Evolutionary conservation across 1,140 invertebrate genomes (phyloP), one percentile per base, ranked within the genome.

Genomic region (Pseudachorutes palmiensis): DNA sequence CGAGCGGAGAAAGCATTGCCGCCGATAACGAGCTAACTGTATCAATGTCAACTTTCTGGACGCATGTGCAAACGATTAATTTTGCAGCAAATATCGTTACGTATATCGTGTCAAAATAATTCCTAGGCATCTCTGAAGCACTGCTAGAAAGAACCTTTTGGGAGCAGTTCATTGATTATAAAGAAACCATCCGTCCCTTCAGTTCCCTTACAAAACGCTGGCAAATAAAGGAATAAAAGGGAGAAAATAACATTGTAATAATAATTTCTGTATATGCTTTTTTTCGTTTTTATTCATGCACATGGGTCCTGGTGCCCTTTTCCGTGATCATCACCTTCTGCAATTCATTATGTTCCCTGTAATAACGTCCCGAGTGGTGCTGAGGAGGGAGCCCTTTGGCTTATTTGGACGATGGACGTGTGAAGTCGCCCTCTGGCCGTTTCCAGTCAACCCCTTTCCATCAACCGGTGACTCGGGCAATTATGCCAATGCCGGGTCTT

Each of bases 241-340:
- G 51, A 55, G 51, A 55, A 55, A 55, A 55, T 55, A 55, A 55
- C 51, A 55, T 55, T 19, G 51, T 55, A 55, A 55, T 55, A 55
- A 55, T 55, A 55, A 55, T 55, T 55, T 9, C 24, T 55, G 51
- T 55, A 22, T 55, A 55, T 55, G 51, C 9, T 55, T 55, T 55
- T 55, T 26, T 14, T 55, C 24, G 9, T 24, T 19, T 55, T 14
- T 5, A 14, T 14, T 19, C 5, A 55, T 14, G 12, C 51, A 14
- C 5, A 24, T 14, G 24, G 51, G 51, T 5, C 51, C 14, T 14
- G 12, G 51, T 9, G 51, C 51, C 51, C 51, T 55, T 55, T 24
- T 55, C 24, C 24, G 5, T 55, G 3, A 14, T 55, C 51, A 9
- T 55, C 51, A 55, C 51, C 51, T 55, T 24, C 14, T 55, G 51